Percentiles rank a stretch among this genome's conserved stretches.
phyloP scores from a whole-genome alignment of 2,888 invertebrate genomes.

The Scaptomyza polygonia region DNA sequence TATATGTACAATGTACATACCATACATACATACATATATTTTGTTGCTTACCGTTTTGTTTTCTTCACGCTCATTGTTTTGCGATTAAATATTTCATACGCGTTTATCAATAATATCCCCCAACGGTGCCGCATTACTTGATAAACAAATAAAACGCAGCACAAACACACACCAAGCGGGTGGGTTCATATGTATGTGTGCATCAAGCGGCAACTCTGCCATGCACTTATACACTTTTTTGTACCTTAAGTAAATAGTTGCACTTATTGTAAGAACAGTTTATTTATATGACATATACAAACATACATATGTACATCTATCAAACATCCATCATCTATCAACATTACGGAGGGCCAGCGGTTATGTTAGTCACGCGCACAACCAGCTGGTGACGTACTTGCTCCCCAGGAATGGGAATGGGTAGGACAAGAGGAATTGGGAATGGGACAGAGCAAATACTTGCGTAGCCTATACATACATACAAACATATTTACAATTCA shows the following conservation, averaged over 20 bases:
- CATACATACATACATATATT: not conserved
- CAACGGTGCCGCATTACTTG: constrained; percentile 68
- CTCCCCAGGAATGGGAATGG: not conserved
- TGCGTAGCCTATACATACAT: constrained; percentile 17
- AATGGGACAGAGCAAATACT: constrained; percentile 35
- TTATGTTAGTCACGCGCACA: constrained; percentile 40
- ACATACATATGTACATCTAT: constrained; percentile 20
- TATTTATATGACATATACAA: constrained; percentile 13
- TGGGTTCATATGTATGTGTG: constrained; percentile 1
- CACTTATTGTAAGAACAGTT: constrained; percentile 3
- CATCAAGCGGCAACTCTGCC: constrained; percentile 27
- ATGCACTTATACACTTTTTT: constrained; percentile 9
- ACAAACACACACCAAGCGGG: constrained; percentile 11
- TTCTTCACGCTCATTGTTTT: constrained; percentile 42
- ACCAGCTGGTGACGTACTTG: constrained; percentile 44
- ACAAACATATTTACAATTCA: constrained; percentile 56
- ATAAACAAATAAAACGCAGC: constrained; percentile 60
- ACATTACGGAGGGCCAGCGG: constrained; percentile 24
- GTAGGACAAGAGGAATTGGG: not conserved
- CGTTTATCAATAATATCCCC: constrained; percentile 70
- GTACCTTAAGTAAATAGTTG: constrained; percentile 32
- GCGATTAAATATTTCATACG: constrained; percentile 75
- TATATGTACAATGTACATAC: constrained; percentile 11
- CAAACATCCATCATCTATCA: constrained; percentile 45
- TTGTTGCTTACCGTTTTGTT: constrained; percentile 39